These are phyloP conservation scores for Haliclona indistincta DNA, from an alignment of 37 sponge, comb jelly and placozoan species.

Conservation along the genomic window DNA sequence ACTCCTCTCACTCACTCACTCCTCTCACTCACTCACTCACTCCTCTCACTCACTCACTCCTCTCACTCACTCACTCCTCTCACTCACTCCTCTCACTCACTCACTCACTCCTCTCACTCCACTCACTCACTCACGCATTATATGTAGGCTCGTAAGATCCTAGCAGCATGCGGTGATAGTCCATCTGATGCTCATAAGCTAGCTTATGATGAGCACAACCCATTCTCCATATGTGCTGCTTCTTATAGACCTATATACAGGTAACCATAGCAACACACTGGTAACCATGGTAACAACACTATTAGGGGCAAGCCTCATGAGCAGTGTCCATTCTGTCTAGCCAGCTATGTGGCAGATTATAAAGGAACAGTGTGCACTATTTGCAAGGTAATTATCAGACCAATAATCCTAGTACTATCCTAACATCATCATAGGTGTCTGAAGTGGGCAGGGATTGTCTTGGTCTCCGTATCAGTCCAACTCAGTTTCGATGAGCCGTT, in stretches of 20 bases:
- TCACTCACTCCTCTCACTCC: too few relatives aligned
- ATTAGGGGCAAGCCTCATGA: constrained; percentile 85
- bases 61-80: too few relatives aligned
- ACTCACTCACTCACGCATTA: too few relatives aligned
- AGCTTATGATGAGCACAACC: constrained; percentile 94
- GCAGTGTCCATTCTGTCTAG: constrained; percentile 89
- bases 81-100: too few relatives aligned
- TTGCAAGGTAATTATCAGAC: constrained; percentile 58
- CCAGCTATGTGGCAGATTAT: constrained; percentile 81
- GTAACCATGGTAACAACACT: background rate
- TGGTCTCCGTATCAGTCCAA: constrained; percentile 88
- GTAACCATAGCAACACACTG: constrained; percentile 29
- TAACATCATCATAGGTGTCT: constrained; percentile 59
- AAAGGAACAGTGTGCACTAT: constrained; percentile 88
- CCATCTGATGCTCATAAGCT: constrained; percentile 91
- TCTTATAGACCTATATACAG: constrained; percentile 93
- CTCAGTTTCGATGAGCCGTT: constrained; percentile 76
- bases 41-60: too few relatives aligned
- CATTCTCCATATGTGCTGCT: constrained; percentile 86
- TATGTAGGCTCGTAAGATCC: constrained; percentile 82
- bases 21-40: too few relatives aligned
- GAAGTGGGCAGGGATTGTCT: constrained; percentile 89
- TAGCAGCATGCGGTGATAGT: constrained; percentile 92
- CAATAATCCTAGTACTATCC: background rate
- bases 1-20: too few relatives aligned